Percentiles rank a stretch among this genome's conserved stretches.
These are phyloP conservation scores for Drosophila elegans DNA, from an alignment of 1,140 invertebrate genomes.

Conservation along the genomic window DNA sequence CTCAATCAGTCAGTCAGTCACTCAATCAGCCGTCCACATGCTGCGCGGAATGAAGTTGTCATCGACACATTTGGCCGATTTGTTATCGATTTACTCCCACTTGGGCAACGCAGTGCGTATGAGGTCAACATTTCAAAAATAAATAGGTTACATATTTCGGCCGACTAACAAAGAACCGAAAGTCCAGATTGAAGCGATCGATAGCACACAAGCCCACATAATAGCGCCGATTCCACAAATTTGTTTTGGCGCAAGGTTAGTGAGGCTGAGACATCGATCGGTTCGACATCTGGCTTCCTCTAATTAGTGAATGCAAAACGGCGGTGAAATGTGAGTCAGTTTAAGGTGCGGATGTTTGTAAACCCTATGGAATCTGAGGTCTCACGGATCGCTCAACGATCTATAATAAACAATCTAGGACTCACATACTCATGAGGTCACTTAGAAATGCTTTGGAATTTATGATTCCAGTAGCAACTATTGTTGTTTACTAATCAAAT, in stretches of 20 bases:
- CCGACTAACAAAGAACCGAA: conserved; percentile 41
- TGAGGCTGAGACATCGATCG: conserved; percentile 35
- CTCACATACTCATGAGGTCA: not conserved
- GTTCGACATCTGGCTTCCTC: conserved; percentile 22
- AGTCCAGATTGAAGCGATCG: conserved; percentile 30
- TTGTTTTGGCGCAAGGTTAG: conserved; percentile 61
- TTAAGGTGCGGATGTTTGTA: conserved; percentile 20
- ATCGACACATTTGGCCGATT: conserved; percentile 74
- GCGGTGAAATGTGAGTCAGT: conserved; percentile 61
- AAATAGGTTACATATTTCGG: conserved; percentile 75
- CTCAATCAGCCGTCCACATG: conserved; percentile 49
- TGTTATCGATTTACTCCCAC: conserved; percentile 62
- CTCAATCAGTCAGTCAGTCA: conserved; percentile 35
- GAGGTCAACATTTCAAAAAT: conserved; percentile 81
- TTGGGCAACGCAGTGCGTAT: conserved; percentile 52
- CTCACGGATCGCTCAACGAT: not conserved
- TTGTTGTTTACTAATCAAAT: too few relatives aligned
- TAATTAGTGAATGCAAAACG: conserved; percentile 44
- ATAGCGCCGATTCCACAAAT: conserved; percentile 7
- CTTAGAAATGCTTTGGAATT: too few relatives aligned
- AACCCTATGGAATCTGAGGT: conserved; percentile 46
- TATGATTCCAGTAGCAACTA: not conserved
- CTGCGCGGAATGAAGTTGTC: conserved; percentile 73
- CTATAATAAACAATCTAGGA: not conserved
- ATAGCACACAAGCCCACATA: conserved; percentile 28